phyloP scores from a whole-genome alignment of 2,113 vertebrate genomes.

The Mustelus asterias region DNA sequence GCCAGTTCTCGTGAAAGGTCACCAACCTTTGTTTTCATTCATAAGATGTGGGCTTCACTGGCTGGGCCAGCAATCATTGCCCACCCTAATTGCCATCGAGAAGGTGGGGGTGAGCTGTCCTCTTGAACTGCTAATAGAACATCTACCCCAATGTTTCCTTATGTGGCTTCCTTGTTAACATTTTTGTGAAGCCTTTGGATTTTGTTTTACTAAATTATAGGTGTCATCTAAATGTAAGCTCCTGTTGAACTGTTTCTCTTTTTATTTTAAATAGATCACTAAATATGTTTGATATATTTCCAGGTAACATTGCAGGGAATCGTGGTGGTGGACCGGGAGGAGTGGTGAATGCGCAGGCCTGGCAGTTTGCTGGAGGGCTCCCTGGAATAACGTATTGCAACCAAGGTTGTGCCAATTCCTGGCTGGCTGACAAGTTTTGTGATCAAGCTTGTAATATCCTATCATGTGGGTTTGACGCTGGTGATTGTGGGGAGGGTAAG shows the following conservation, averaged over 20 bases:
- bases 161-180: neutral
- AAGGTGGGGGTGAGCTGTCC: too few relatives aligned
- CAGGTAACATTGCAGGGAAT: slow-evolving; percentile 64
- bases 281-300: neutral
- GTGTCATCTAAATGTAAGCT: neutral
- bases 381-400: slow-evolving; percentile 82
- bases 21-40: too few relatives aligned
- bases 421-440: slow-evolving; percentile 97
- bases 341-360: slow-evolving; percentile 64
- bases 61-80: too few relatives aligned
- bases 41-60: neutral
- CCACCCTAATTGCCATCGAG: too few relatives aligned
- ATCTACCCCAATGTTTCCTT: neutral
- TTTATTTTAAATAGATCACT: neutral
- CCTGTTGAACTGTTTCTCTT: neutral
- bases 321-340: slow-evolving; percentile 61
- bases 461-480: slow-evolving; percentile 86
- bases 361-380: slow-evolving; percentile 81
- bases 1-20: too few relatives aligned
- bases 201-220: neutral
- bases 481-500: slow-evolving; percentile 91
- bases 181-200: neutral
- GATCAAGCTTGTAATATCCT: slow-evolving; percentile 95
- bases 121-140: too few relatives aligned
- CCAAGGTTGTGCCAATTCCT: slow-evolving; percentile 94